Base-by-base conservation (phyloP, 2,113 vertebrate species). In the Falco punctatus region DNA sequence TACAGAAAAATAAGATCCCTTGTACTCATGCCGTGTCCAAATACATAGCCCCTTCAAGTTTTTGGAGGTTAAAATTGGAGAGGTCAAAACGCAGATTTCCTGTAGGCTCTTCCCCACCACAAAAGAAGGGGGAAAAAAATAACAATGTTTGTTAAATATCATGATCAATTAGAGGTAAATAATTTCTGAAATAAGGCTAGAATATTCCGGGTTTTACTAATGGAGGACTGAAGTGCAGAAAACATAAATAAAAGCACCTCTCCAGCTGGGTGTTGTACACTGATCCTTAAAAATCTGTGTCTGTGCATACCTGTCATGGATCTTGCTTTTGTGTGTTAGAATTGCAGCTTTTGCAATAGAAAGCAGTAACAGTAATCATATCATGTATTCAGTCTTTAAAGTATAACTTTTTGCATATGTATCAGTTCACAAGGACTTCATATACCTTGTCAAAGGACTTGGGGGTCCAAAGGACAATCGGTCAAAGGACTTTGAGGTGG, bases 1-100 rank as follows among this genome's bases (percentile, higher is more conserved):
- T 97, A 97, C n/a, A 72, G 75, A 92, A 86, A 97, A 96, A 95
- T 22, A 28, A 54, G 86, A 44, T 83, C 74, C 78, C 35, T 27
- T 52, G 38, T 65, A 48, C 77, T 89, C 40, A 23, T 35, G 40
- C 55, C 64, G 61, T 42, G 46, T 46, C 69, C 49, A 75, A 83
- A 81, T 51, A 58, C 5, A 11, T 62, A 85, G 42, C 49, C 44
- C 19, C 59, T 77, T 94, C 83, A 87, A 66, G 54, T 83, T 90
- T 86, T 49, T 59, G 80, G 48, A 89, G 67, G 57, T 86, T 80
- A 28, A 77, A 94, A 78, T 86, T 88, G 51, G 20, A 83, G 51
- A 64, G 32, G 79, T 82, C 5, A 1, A 90, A 93, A 95, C 85
- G 78, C 70, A 80, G 75, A 55, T 85, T 92, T 88, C 40, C 77